Base-by-base conservation (phyloP, 2,797 vertebrate species). In the Tapera naevia region DNA sequence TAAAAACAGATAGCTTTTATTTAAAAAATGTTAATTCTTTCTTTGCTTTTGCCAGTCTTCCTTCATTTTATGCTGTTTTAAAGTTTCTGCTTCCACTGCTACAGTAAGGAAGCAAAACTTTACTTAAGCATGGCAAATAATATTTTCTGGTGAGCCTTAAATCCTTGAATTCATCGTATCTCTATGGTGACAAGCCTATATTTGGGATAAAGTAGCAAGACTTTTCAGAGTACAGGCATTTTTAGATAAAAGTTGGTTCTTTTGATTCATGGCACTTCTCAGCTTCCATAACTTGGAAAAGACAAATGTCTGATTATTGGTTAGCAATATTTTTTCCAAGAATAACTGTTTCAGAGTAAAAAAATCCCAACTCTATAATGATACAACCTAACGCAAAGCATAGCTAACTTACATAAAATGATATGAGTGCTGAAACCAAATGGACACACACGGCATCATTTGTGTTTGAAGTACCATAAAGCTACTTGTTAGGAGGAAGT, bases 171-270 rank as follows among this genome's bases (percentile, higher is more conserved):
- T 95, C 81, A 78, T 94, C 88, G 96, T 96, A 96, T 96, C 94
- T 96, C 91, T 94, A 91, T 93, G 94, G 95, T 96, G 95, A 96
- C 94, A 95, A 95, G 89, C 45, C 70, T 95, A 83, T 74, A 93
- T 92, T 96, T 86, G 33, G 70, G 93, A 89, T 78, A 94, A 95
- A 96, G 79, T 78, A 87, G 67, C 67, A 93, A 35, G 5, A 54
- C 81, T 89, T 95, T 92, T 84, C 88, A 61, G 56, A 81, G 54
- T 39, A 84, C 60, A 84, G 64, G 79, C 2, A 0, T 66, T 86
- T 80, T 86, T 84, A 95, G 94, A 94, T 89, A 97, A 94, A 82
- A 91, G 39, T 51, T 53, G 66, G 70, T 86, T 37, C 30, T 39
- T 85, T 66, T 91, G 78, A 94, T 93, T 85, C 80, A 75, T 67